Percentiles rank a stretch among this genome's conserved stretches.
phyloP scores from a whole-genome alignment of 2,888 invertebrate species.

The Calephelis perditalis region DNA sequence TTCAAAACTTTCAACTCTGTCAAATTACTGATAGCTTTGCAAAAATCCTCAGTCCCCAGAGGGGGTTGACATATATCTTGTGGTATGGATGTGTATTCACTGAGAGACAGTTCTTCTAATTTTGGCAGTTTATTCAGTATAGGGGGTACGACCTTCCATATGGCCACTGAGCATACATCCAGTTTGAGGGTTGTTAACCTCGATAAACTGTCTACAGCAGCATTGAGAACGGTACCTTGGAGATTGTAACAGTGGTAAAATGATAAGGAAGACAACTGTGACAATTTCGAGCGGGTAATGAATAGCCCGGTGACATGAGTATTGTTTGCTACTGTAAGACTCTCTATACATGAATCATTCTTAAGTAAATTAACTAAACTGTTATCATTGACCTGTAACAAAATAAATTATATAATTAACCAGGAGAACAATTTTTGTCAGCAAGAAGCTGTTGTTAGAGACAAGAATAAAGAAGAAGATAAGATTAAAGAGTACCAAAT shows the following conservation, averaged over 20 bases:
- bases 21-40: conserved; percentile 55
- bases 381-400: conserved; percentile 58
- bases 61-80: conserved; percentile 36
- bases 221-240: conserved; percentile 56
- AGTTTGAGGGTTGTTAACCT: conserved; percentile 51
- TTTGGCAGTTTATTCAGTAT: conserved; percentile 54
- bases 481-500: too few species aligned
- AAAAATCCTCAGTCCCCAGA: conserved; percentile 47
- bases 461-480: too few species aligned
- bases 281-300: conserved; percentile 49
- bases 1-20: conserved; percentile 63
- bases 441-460: too few species aligned
- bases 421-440: background rate
- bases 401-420: conserved; percentile 14
- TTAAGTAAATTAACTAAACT: conserved; percentile 61
- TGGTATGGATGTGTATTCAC: conserved; percentile 48
- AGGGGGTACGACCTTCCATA: conserved; percentile 60
- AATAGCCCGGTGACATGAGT: conserved; percentile 64
- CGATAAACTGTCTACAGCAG: conserved; percentile 50
- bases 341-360: conserved; percentile 51
- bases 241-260: conserved; percentile 67
- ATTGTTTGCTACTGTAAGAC: conserved; percentile 55
- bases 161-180: conserved; percentile 52
- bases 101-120: conserved; percentile 57
- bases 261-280: conserved; percentile 45